Evolutionary conservation across 2,113 vertebrate genomes (phyloP).

Genomic region (Fregetta grallaria): DNA sequence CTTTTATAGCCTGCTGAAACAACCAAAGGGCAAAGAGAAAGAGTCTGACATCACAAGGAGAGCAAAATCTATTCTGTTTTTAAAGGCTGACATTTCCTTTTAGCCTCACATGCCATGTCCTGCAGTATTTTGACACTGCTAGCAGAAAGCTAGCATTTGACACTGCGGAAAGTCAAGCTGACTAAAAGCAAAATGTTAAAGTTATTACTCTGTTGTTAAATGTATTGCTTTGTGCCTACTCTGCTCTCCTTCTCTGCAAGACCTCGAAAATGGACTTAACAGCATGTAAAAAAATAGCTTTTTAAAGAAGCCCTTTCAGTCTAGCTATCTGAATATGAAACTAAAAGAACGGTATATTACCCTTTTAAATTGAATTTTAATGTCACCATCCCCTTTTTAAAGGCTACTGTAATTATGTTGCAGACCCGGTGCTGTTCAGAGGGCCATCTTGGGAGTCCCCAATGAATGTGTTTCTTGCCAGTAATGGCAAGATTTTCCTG

Average conservation of each 20-base stretch:
- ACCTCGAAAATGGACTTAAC: neutral
- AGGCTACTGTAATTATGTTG: neutral
- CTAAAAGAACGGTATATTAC: neutral
- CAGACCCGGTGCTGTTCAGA: neutral
- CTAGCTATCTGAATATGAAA: neutral
- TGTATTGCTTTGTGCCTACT: neutral
- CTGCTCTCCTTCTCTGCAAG: neutral
- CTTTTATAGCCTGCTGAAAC: neutral
- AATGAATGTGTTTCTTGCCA: neutral
- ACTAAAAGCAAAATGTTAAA: conserved; percentile 2
- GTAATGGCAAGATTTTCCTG: neutral
- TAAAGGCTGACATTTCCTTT: neutral
- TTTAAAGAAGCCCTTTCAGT: neutral
- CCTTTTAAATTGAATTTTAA: neutral
- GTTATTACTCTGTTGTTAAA: neutral
- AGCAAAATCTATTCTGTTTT: neutral
- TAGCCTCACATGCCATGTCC: neutral
- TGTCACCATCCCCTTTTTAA: neutral
- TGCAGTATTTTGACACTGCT: neutral
- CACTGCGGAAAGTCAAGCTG: neutral
- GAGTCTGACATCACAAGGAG: neutral
- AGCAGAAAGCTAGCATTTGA: neutral
- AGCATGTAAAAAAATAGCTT: neutral
- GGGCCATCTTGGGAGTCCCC: neutral
- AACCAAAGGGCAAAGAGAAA: neutral